Conservation (phyloP, 2,797 vertebrate species). For the Lepus oiostolus region DNA sequence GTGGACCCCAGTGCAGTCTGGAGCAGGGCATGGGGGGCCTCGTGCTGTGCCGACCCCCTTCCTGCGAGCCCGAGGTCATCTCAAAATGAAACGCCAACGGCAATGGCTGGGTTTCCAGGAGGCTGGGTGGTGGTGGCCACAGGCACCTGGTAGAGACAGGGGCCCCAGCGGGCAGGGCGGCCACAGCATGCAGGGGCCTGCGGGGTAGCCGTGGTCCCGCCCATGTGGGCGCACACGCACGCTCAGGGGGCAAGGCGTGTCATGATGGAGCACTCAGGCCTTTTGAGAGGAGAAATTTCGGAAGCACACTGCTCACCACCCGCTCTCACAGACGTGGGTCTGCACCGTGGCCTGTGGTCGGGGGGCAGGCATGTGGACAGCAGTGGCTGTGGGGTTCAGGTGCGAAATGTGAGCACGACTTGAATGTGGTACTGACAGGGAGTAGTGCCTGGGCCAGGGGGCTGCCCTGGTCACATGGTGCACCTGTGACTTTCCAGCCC, state of each 20-base stretch:
- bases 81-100: not conserved
- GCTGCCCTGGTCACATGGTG: not conserved
- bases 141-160: too few relatives aligned
- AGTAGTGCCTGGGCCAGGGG: not conserved
- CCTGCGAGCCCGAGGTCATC: not conserved
- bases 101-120: too few relatives aligned
- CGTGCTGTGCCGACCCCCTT: not conserved
- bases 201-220: not conserved
- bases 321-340: not conserved
- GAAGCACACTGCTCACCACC: not conserved
- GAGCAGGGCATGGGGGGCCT: not conserved
- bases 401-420: not conserved
- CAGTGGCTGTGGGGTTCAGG: not conserved
- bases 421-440: not conserved
- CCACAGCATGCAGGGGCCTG: too few relatives aligned
- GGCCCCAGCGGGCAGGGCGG: too few relatives aligned
- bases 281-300: not conserved
- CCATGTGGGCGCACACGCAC: fast-evolving
- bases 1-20: fast-evolving
- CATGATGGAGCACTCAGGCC: not conserved
- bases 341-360: not conserved
- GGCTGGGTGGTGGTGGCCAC: not conserved
- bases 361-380: not conserved
- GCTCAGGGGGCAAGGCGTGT: fast-evolving
- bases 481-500: not conserved